Evolutionary conservation across 1,140 invertebrate genomes (phyloP), one percentile per base, ranked within the genome.

Genomic region (Calosoma granatense): DNA sequence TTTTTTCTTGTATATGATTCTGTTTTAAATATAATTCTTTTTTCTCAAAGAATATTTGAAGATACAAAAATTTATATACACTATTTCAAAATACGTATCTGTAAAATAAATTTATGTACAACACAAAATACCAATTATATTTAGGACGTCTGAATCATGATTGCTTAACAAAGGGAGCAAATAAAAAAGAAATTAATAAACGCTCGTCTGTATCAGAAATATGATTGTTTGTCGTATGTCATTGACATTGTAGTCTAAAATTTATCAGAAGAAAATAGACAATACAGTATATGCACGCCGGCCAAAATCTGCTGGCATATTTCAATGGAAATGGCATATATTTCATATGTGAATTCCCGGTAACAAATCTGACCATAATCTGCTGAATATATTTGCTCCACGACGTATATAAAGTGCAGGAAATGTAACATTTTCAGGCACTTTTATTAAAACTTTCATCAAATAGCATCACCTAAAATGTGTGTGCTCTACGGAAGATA

Each of bases 401-500:
- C 14, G 26, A 30, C 17, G 41, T 17, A 4, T 9, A 47, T 47
- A 47, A 47, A 47, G 41, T 47, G 41, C 17, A 47, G 41, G 41
- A 47, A 47, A 47, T 47, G 41, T 47, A 47, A 17, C 41, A 17
- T 47, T 47, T 47, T 47, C 9, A 47, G n/a, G 41, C 41, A 47
- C 41, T 47, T 47, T 47, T 47, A 47, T 47, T 47, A 47, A 47
- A 47, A 47, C 17, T 47, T 47, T 47, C 41, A 47, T 47, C 41
- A 47, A 47, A 47, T 47, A 47, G 9, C 17, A 47, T 47, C 9
- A 47, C 6, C 41, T 17, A 17, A 17, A 47, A 47, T 47, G 41
- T 30, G 26, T 30, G 26, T 17, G 41, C 9, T 11, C 9, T 36
- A 36, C 41, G 4, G 3, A 47, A 47, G 41, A 47, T 47, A 47